phyloP scores from a whole-genome alignment of 2,797 vertebrate species.

The Hirundo rustica region DNA sequence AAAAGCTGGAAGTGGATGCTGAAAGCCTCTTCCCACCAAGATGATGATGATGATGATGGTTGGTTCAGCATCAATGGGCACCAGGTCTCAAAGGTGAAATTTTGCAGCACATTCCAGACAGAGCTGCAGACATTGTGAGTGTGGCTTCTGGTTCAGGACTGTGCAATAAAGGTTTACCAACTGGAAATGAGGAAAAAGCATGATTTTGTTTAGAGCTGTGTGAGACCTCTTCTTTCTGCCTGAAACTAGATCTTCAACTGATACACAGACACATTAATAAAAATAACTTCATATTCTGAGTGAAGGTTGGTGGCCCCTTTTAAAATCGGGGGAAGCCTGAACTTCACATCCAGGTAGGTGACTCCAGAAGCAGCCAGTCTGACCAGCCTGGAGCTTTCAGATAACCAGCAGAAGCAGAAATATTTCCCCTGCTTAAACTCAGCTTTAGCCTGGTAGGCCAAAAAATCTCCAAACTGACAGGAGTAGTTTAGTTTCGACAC shows the following conservation, averaged over 20 bases:
- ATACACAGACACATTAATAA: not conserved
- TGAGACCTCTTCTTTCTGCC: not conserved
- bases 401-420: not conserved
- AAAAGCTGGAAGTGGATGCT: not conserved
- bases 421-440: not conserved
- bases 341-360: not conserved
- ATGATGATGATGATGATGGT: not conserved
- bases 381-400: not conserved
- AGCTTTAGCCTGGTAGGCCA: not conserved
- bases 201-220: not conserved
- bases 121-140: not conserved
- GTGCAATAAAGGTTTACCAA: not conserved
- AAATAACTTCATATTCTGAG: not conserved
- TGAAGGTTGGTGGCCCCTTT: not conserved
- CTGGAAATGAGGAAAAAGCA: not conserved
- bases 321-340: not conserved
- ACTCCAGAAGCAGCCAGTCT: not conserved
- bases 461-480: not conserved
- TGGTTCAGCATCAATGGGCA: not conserved
- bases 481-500: not conserved
- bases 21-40: not conserved
- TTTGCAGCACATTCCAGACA: not conserved
- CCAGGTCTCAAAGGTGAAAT: not conserved
- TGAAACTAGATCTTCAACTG: not conserved
- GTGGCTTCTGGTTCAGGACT: not conserved